These are phyloP conservation scores for Poecilia latipinna DNA, from an alignment of 2,113 vertebrate genomes.

Conservation along the genomic window DNA sequence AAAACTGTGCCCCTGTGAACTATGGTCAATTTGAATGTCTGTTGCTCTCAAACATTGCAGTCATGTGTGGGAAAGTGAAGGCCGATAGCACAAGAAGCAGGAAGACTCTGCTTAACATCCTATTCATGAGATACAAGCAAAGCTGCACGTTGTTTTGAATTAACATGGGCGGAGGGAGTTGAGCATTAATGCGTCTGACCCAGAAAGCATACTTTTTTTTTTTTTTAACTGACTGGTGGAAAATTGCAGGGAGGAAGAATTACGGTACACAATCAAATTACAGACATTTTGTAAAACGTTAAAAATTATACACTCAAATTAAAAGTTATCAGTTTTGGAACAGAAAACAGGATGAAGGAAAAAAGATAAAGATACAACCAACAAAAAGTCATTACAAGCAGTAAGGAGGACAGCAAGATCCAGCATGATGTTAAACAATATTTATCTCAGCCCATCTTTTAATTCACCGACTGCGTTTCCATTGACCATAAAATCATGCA, in stretches of 20 bases:
- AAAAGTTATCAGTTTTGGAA: too few relatives aligned
- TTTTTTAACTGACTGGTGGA: neutral
- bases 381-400: neutral
- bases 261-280: too few relatives aligned
- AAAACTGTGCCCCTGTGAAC: neutral
- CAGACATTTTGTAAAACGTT: too few relatives aligned
- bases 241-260: neutral
- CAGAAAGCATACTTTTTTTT: neutral
- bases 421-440: neutral
- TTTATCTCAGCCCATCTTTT: neutral
- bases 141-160: neutral
- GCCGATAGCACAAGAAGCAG: constrained; percentile 21
- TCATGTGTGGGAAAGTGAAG: constrained; percentile 42
- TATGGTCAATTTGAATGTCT: neutral
- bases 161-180: neutral
- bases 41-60: constrained; percentile 46
- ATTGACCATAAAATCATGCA: neutral
- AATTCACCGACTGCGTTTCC: neutral
- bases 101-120: constrained; percentile 22
- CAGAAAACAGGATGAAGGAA: too few relatives aligned
- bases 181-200: neutral
- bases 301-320: too few relatives aligned
- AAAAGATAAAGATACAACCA: too few relatives aligned
- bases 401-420: neutral
- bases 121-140: constrained; percentile 2